These are phyloP conservation scores for Myxocyprinus asiaticus DNA, from an alignment of 2,113 vertebrate genomes.

Conservation along the genomic window DNA sequence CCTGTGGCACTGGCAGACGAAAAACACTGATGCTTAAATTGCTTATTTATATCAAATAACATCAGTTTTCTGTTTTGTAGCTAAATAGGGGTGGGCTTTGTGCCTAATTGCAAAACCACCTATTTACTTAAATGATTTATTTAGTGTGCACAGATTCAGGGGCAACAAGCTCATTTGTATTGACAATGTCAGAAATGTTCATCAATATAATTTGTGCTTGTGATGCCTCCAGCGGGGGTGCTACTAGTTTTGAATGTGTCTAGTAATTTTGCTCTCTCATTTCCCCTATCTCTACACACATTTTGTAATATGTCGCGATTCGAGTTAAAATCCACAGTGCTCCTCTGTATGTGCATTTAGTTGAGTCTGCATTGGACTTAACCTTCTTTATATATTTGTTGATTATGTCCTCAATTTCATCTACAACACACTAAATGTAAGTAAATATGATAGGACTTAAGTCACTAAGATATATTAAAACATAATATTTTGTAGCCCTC, in stretches of 20 bases:
- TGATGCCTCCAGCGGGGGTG: slow-evolving; percentile 33
- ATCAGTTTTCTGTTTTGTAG: slow-evolving; percentile 66
- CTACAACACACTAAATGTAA: slow-evolving; percentile 45
- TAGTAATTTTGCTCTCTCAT: not conserved
- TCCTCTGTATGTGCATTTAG: too few species aligned
- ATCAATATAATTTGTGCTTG: slow-evolving; percentile 33
- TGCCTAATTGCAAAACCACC: slow-evolving; percentile 73
- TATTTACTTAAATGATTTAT: slow-evolving; percentile 52
- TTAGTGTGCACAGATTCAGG: slow-evolving; percentile 41
- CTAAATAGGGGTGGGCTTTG: slow-evolving; percentile 59
- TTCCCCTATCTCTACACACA: not conserved
- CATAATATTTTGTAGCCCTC: slow-evolving; percentile 66
- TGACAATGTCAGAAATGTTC: slow-evolving; percentile 41
- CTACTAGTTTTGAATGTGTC: slow-evolving; percentile 16
- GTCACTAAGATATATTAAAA: slow-evolving; percentile 55
- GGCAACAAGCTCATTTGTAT: slow-evolving; percentile 45
- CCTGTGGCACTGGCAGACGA: slow-evolving; percentile 71
- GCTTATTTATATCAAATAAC: slow-evolving; percentile 77
- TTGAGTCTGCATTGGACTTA: not conserved
- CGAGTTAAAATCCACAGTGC: too few species aligned
- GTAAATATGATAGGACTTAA: slow-evolving; percentile 51
- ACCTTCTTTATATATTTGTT: not conserved
- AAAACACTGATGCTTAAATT: slow-evolving; percentile 75
- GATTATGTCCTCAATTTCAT: slow-evolving; percentile 15
- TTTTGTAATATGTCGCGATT: too few species aligned